Percentiles rank a stretch among this genome's conserved stretches.
These are phyloP conservation scores for Crotalus helleri DNA, from an alignment of 2,113 vertebrate species.

Conservation along the genomic window DNA sequence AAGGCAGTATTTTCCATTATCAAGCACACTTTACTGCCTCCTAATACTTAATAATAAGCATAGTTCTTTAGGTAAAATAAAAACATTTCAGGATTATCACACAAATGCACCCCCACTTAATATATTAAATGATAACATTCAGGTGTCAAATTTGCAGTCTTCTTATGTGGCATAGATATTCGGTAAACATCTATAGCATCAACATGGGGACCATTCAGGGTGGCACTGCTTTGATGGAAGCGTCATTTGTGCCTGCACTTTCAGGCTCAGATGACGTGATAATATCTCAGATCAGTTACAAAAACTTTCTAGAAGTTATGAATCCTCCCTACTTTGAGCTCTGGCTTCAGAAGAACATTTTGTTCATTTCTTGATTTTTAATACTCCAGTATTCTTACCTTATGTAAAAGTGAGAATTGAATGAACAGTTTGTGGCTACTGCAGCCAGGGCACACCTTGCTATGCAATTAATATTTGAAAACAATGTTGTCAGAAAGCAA, in stretches of 20 bases:
- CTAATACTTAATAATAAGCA: background rate
- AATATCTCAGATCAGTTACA: background rate
- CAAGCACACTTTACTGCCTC: background rate
- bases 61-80: background rate
- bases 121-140: slow-evolving; percentile 8
- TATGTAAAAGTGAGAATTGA: background rate
- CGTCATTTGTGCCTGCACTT: background rate
- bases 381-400: background rate
- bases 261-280: background rate
- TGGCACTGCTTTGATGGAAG: background rate
- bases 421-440: background rate
- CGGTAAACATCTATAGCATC: background rate
- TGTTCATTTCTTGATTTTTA: background rate
- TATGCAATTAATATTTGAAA: background rate
- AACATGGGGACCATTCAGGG: background rate
- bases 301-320: background rate
- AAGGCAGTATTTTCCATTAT: background rate
- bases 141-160: background rate
- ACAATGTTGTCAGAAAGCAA: background rate
- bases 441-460: background rate
- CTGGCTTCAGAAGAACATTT: background rate
- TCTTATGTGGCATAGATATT: background rate
- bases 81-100: background rate
- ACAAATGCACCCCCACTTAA: slow-evolving; percentile 8
- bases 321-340: background rate